Evolutionary conservation across 1,140 invertebrate genomes (phyloP).

Genomic region (Tetragnatha versicolor): DNA sequence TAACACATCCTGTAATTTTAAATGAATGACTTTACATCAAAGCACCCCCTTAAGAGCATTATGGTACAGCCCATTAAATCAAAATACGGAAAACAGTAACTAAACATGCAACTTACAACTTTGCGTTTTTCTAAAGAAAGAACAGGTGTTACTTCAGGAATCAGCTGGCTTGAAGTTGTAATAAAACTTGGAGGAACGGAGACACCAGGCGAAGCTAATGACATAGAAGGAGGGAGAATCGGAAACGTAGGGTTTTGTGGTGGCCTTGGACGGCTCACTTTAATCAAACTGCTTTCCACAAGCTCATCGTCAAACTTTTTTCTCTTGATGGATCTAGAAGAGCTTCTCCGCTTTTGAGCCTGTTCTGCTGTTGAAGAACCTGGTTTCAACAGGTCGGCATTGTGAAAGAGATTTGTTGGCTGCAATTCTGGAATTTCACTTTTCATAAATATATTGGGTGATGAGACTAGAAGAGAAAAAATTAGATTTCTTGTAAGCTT

Average conservation of each 20-base stretch:
- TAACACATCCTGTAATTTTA: no score
- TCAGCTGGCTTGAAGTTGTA: not conserved
- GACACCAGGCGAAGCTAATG: not conserved
- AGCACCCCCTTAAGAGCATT: no score
- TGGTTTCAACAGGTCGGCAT: constrained; percentile 4
- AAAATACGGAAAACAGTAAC: no score
- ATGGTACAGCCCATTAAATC: no score
- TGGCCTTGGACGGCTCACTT: constrained; percentile 55
- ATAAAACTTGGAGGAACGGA: not conserved
- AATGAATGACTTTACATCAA: no score
- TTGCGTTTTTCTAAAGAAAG: constrained; percentile 59
- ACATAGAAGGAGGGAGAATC: constrained; percentile 54
- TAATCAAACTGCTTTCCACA: constrained; percentile 71
- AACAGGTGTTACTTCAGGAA: not conserved
- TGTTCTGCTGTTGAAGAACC: constrained; percentile 3
- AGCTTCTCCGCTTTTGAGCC: constrained; percentile 69
- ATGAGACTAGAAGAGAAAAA: constrained; percentile 7
- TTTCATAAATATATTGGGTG: constrained; percentile 31
- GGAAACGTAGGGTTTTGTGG: constrained; percentile 52
- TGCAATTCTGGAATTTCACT: constrained; percentile 16
- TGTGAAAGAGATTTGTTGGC: not conserved
- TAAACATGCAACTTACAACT: no score
- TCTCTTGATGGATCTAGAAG: constrained; percentile 90
- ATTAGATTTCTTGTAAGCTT: not conserved
- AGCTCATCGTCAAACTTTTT: constrained; percentile 97